These are phyloP conservation scores for Dasyornis broadbenti DNA, from an alignment of 2,113 vertebrate genomes.

Conservation along the genomic window DNA sequence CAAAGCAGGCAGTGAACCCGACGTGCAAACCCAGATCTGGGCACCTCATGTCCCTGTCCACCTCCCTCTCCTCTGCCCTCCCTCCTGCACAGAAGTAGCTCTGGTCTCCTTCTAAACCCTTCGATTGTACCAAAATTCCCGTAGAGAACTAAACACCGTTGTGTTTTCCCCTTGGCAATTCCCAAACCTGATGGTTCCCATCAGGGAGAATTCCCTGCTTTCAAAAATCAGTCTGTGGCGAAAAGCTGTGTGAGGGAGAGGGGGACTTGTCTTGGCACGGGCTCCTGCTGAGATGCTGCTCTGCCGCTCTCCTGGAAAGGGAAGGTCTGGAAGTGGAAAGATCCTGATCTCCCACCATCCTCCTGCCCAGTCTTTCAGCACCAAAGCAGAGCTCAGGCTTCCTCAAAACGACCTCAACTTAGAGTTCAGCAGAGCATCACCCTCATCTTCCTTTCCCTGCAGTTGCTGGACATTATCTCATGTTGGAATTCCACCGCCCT, in stretches of 20 bases:
- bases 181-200: background rate
- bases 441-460: background rate
- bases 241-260: background rate
- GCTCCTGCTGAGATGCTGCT: background rate
- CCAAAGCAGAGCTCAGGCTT: background rate
- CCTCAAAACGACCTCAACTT: background rate
- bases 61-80: background rate
- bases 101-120: background rate
- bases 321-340: background rate
- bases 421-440: background rate
- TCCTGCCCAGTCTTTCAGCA: background rate
- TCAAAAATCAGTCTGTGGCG: background rate
- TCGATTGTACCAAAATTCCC: background rate
- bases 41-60: accelerated
- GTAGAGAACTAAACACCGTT: background rate
- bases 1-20: background rate
- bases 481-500: background rate
- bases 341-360: background rate
- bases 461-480: background rate
- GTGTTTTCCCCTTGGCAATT: background rate
- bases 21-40: no score
- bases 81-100: background rate
- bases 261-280: background rate
- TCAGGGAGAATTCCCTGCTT: background rate
- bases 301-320: background rate